Base-by-base conservation (phyloP, 2,888 invertebrate genomes). In the Digitonthophagus gazella region DNA sequence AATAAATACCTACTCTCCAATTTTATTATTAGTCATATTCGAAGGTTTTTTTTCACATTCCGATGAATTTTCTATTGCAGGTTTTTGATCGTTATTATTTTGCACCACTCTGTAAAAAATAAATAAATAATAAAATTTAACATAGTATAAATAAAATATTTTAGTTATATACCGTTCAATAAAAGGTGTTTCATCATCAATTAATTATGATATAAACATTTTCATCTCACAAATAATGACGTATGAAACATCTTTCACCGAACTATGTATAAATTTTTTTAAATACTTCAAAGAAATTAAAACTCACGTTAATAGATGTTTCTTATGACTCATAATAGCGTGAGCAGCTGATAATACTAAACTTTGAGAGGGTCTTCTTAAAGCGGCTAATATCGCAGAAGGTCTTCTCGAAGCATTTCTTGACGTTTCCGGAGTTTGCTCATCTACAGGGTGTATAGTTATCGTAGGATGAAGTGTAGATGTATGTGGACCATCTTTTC, bases 301-400 rank as follows among this genome's bases (percentile, higher is more conserved):
- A 16, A 71, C 74, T 73, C 73, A 78, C 78, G 77, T 76, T 66
- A 80, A 66, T 8, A 81, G 72, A 69, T 79, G 78, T 70, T 79
- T 75, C 57, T 80, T 74, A 70, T 82, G 81, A 67, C 76, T 77
- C 80, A 81, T 80, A 18, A 81, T 78, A 22, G 80, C 79, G 56
- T 82, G 81, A 3, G 87, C 87, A 16, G 87, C 87, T 68, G 87
- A 86, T 57, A 88, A 76, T 0, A 87, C 87, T 20, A 88, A 79
- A n/a, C 86, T 86, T 76, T 88, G 88, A 57, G 88, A 88, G 2
- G 88, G 88, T 44, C 88, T 83, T 3, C 88, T 84, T 70, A 88
- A 84, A 15, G 88, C 88, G n/a, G 89, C 88, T 72, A 89, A 86
- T 63, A 89, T 87, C 1, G 87, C 85, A 4, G 89, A 89, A 0